Conservation (phyloP, 2,113 vertebrate species). For the Rutilus rutilus region DNA sequence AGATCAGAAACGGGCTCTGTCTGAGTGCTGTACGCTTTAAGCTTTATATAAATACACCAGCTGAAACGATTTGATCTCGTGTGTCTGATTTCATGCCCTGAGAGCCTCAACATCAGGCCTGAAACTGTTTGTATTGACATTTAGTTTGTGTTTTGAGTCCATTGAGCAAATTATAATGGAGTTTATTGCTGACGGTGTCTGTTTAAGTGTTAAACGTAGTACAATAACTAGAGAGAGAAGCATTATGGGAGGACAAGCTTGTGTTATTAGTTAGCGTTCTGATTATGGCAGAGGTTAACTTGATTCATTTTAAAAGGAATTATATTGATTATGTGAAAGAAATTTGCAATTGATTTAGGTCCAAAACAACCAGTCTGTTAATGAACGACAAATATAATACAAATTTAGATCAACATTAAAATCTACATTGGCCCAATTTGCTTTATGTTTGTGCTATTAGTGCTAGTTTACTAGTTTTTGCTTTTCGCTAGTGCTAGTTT, state of each 20-base stretch:
- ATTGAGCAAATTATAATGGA: not conserved
- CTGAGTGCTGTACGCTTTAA: not conserved
- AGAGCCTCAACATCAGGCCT: not conserved
- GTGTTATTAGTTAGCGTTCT: not conserved
- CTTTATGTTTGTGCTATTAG: not conserved
- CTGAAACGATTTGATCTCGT: not conserved
- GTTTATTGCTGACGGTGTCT: not conserved
- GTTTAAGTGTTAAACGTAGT: not conserved
- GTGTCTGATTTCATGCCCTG: not conserved
- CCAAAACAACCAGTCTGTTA: not conserved
- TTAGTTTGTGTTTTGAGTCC: not conserved
- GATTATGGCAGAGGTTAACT: not conserved
- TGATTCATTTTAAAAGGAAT: not conserved
- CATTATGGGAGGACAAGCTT: not conserved
- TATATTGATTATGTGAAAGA: not conserved
- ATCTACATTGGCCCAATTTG: not conserved
- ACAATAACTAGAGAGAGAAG: not conserved
- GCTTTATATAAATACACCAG: not conserved
- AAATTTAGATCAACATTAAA: not conserved
- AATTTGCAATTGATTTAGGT: not conserved
- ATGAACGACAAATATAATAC: not conserved
- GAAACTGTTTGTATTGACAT: not conserved
- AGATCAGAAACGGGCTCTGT: slow-evolving; percentile 39
- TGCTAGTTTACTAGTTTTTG: no score
- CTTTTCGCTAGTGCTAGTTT: not conserved